These are phyloP conservation scores for Patella caerulea DNA, from an alignment of 2,888 invertebrate genomes.

Conservation along the genomic window DNA sequence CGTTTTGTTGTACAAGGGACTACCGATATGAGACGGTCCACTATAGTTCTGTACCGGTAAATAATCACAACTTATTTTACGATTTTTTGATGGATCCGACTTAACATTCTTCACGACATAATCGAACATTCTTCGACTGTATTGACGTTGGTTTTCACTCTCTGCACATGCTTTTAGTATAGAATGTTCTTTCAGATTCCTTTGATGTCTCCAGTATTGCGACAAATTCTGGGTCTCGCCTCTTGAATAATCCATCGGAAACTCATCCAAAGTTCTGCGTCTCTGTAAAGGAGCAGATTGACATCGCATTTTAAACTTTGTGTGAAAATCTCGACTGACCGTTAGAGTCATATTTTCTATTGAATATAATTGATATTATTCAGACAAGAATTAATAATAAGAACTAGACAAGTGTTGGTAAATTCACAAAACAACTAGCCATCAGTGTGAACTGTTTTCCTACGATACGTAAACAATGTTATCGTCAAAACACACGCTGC, in stretches of 20 bases:
- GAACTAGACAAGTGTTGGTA: too few species aligned
- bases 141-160: conserved; percentile 46
- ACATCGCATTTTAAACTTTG: not conserved
- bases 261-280: conserved; percentile 47
- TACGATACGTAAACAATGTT: too few species aligned
- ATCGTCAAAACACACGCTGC: too few species aligned
- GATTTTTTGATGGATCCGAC: not conserved
- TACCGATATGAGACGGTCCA: conserved; percentile 49
- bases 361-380: not conserved
- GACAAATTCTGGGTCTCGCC: conserved; percentile 43
- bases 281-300: conserved; percentile 46
- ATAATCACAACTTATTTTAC: not conserved
- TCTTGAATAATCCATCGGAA: conserved; percentile 48
- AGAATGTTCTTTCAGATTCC: conserved; percentile 28
- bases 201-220: conserved; percentile 34
- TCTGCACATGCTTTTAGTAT: conserved; percentile 37
- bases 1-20: conserved; percentile 46
- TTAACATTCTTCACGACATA: conserved; percentile 34
- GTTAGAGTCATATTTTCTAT: not conserved
- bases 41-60: conserved; percentile 27
- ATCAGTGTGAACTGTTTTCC: too few species aligned
- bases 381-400: not conserved
- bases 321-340: not conserved
- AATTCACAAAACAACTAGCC: too few species aligned
- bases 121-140: conserved; percentile 53